These are phyloP conservation scores for Cydia pomonella DNA, from an alignment of 1,140 invertebrate genomes.

Conservation along the genomic window DNA sequence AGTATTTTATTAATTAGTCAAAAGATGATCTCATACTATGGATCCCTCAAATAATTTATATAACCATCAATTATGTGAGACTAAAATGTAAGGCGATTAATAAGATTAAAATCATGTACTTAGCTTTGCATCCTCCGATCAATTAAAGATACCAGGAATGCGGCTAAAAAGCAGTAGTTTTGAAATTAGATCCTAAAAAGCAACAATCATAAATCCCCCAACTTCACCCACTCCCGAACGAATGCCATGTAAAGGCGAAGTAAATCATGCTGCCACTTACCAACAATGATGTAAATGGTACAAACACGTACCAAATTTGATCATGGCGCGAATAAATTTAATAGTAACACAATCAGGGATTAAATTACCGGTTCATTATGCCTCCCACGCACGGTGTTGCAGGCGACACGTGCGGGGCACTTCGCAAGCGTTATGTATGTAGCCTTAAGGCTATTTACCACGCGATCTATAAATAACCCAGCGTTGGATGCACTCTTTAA, in stretches of 20 bases:
- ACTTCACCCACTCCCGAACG: conserved; percentile 42
- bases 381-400: conserved; percentile 66
- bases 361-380: conserved; percentile 76
- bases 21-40: conserved; percentile 4
- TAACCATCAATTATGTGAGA: conserved; percentile 9
- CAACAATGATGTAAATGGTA: conserved; percentile 66
- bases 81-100: neutral
- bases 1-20: conserved; percentile 25
- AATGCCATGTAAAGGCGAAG: conserved; percentile 48
- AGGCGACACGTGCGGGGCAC: conserved; percentile 63
- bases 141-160: neutral
- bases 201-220: conserved; percentile 39
- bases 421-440: conserved; percentile 55
- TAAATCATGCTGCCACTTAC: conserved; percentile 56
- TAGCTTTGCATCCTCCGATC: too few species aligned
- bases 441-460: conserved; percentile 36
- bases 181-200: neutral
- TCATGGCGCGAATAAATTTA: conserved; percentile 74
- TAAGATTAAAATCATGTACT: neutral
- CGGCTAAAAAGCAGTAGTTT: neutral
- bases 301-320: conserved; percentile 72
- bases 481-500: neutral
- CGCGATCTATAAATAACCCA: conserved; percentile 1
- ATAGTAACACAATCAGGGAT: conserved; percentile 77
- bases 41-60: neutral